Evolutionary conservation across 1,140 invertebrate genomes (phyloP).

Genomic region (Achatina immaculata): DNA sequence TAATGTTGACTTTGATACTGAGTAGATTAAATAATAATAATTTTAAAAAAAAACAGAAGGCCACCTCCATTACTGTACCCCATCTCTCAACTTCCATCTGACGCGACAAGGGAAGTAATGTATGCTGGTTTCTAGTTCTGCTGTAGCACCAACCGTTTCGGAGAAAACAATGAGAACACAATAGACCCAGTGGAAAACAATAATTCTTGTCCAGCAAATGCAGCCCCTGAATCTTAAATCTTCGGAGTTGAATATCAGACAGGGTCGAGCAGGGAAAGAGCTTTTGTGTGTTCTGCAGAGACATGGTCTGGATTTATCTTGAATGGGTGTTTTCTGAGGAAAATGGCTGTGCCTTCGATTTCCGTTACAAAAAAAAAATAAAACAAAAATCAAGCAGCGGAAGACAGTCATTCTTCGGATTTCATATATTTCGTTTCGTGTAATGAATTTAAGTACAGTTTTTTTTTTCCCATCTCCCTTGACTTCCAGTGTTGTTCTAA

Average conservation of each 20-base stretch:
- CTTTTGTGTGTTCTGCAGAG: not conserved
- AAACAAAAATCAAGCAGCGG: no score
- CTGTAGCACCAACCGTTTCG: not conserved
- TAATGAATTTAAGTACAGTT: no score
- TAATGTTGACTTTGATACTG: not conserved
- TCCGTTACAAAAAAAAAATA: no score
- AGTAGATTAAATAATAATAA: not conserved
- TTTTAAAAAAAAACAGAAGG: no score
- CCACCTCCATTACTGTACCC: no score
- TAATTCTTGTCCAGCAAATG: constrained; percentile 9
- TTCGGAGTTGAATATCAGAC: constrained; percentile 14
- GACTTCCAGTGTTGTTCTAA: no score
- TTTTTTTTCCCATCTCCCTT: no score
- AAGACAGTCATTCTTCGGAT: no score
- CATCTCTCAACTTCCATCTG: not conserved
- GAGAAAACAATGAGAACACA: not conserved
- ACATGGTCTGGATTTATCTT: constrained; percentile 3
- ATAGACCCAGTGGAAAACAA: not conserved
- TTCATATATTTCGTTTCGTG: no score
- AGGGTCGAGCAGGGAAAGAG: constrained; percentile 2
- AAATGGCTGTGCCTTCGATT: no score
- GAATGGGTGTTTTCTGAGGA: constrained; percentile 10
- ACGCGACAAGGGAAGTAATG: not conserved
- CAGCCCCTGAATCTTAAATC: not conserved
- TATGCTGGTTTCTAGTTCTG: not conserved